These are phyloP conservation scores for Hormaphis cornu DNA, from an alignment of 1,140 invertebrate genomes.

Conservation along the genomic window DNA sequence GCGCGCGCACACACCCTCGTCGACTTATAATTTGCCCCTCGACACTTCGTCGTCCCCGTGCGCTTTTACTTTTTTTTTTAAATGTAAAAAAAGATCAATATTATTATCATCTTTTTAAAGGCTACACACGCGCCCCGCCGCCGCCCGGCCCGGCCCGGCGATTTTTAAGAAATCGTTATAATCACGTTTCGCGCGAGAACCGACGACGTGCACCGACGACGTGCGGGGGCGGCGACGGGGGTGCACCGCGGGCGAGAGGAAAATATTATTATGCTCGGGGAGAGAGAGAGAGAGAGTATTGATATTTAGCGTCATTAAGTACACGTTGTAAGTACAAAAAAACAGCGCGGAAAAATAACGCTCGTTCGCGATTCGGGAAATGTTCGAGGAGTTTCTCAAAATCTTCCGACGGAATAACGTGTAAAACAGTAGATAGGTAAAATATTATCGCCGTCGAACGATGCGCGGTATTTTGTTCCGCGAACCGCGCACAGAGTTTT, in stretches of 20 bases:
- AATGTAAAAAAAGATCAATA: conserved; percentile 34
- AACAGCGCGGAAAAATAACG: conserved; percentile 2
- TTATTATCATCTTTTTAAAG: conserved; percentile 35
- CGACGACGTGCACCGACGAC: neutral
- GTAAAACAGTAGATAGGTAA: too few species aligned
- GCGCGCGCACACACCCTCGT: conserved; percentile 21
- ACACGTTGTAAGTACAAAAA: too few species aligned
- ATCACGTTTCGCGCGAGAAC: conserved; percentile 23
- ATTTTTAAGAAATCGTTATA: conserved; percentile 30
- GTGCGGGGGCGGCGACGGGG: neutral
- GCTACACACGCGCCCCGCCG: conserved; percentile 23
- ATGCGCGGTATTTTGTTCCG: too few species aligned
- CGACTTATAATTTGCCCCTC: conserved; percentile 35
- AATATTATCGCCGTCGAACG: too few species aligned
- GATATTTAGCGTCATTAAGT: conserved; percentile 29
- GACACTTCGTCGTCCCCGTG: conserved; percentile 20
- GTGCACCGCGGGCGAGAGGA: neutral
- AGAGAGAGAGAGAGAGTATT: conserved; percentile 23
- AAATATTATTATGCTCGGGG: too few species aligned
- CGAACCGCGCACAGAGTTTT: too few species aligned
- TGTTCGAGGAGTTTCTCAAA: too few species aligned
- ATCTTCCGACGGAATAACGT: too few species aligned
- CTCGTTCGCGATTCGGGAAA: neutral
- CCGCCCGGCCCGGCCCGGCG: neutral
- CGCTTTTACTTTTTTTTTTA: conserved; percentile 33